A percentile compares a stretch with the other conserved stretches of the same genome.
These are phyloP conservation scores for Sminthopsis crassicaudata DNA, from an alignment of 2,113 vertebrate genomes.

Conservation along the genomic window DNA sequence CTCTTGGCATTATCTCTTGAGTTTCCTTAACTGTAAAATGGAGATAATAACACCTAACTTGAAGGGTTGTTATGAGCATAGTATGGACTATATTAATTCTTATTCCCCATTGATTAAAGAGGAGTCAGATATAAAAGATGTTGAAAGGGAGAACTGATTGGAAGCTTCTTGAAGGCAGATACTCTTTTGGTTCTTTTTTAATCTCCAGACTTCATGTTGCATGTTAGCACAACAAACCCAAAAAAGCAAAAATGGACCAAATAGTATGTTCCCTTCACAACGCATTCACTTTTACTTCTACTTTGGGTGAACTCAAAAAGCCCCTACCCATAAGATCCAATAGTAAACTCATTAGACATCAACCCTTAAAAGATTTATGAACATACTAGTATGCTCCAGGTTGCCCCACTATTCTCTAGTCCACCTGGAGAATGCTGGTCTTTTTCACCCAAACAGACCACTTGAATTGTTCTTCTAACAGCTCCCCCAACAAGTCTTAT, in stretches of 20 bases:
- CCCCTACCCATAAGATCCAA: background rate
- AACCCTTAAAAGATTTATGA: background rate
- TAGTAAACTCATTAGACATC: background rate
- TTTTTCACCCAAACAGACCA: background rate
- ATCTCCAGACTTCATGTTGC: no score
- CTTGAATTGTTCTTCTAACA: background rate
- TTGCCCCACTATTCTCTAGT: background rate
- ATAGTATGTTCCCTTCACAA: background rate
- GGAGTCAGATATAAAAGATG: background rate
- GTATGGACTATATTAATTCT: no score
- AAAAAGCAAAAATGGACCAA: background rate
- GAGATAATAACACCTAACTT: no score
- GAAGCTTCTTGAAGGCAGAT: background rate
- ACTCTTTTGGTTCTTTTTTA: background rate
- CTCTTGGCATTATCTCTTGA: no score
- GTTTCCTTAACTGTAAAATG: no score
- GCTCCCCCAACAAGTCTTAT: background rate
- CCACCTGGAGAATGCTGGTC: background rate
- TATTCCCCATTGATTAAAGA: background rate
- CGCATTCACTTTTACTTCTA: background rate
- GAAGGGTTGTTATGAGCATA: no score
- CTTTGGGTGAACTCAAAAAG: background rate
- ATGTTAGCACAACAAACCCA: background rate
- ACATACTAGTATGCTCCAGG: background rate
- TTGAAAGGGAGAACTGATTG: background rate